Conservation (phyloP, 2,797 vertebrate genomes). For the Mareca strepera region DNA sequence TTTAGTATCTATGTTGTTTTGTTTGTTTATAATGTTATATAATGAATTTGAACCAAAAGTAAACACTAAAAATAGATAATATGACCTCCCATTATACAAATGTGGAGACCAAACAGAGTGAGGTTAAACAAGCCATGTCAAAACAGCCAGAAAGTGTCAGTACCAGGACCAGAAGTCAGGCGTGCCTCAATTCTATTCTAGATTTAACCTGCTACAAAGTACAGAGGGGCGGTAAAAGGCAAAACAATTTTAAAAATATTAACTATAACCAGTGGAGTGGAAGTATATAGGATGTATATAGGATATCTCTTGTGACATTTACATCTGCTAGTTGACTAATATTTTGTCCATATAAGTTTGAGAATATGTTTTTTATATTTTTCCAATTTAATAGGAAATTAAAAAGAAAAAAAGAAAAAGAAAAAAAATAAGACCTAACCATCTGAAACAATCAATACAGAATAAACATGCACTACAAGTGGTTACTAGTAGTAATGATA, state of each 20-base stretch:
- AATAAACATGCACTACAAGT: neutral
- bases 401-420: neutral
- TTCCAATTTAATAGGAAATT: neutral
- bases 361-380: neutral
- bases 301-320: neutral
- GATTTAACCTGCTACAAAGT: fast-evolving
- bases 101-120: neutral
- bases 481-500: neutral
- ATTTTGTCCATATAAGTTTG: neutral
- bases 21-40: neutral
- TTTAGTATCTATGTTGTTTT: neutral
- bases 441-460: neutral
- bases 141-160: neutral
- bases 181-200: neutral
- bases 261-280: neutral
- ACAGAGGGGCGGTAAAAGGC: neutral
- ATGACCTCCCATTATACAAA: neutral
- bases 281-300: neutral
- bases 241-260: neutral
- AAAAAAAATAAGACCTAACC: neutral
- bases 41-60: neutral
- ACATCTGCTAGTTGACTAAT: neutral
- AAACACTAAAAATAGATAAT: neutral
- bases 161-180: neutral
- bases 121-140: neutral